Evolutionary conservation across 2,797 vertebrate species (phyloP), one percentile per base, ranked within the genome.

Genomic region (Phyllotis vaccarum): DNA sequence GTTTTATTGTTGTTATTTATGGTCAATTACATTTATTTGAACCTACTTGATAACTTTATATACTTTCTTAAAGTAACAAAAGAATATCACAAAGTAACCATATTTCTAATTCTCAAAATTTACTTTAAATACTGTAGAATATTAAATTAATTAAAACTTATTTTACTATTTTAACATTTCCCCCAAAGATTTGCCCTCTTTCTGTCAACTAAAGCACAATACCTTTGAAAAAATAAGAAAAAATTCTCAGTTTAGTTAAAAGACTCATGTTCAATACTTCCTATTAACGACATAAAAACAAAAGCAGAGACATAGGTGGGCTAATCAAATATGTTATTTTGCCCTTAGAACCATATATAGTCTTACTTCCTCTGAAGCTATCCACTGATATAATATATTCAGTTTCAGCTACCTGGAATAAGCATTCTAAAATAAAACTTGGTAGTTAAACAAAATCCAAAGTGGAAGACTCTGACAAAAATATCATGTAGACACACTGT

Each of bases 41-140:
- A 46, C 34, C 12, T 8, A 68, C 19, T 75, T 93, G 19, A 43
- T 70, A 75, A 66, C 60, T 46, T 68, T 7, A 0, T 68, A 58
- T 3, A 86, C 76, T 93, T 58, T 40, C 37, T 87, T 66, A 49
- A 81, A 72, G 11, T 66, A 87, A 46, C 96, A 94, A 96, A 22
- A 46, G 56, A 43, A 74, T 40, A 0, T 13, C 37, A 80, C 37
- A 22, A 93, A 6, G 10, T 79, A 56, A 92, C 43, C 12, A 78
- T 1, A 88, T 11, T 74, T 5, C 2, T 19, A 88, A 40, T 70
- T 95, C 85, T 56, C 56, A 82, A 90, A 81, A 62, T 34, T 2
- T 72, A 62, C 56, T 14, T 74, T 56, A 40, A n/a, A 85, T 9
- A 54, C n/a, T 29, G 64, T 74, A 19, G 66, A 56, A 80, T 24